Base-by-base conservation (phyloP, 2,113 vertebrate genomes). In the Stigmatopora nigra region DNA sequence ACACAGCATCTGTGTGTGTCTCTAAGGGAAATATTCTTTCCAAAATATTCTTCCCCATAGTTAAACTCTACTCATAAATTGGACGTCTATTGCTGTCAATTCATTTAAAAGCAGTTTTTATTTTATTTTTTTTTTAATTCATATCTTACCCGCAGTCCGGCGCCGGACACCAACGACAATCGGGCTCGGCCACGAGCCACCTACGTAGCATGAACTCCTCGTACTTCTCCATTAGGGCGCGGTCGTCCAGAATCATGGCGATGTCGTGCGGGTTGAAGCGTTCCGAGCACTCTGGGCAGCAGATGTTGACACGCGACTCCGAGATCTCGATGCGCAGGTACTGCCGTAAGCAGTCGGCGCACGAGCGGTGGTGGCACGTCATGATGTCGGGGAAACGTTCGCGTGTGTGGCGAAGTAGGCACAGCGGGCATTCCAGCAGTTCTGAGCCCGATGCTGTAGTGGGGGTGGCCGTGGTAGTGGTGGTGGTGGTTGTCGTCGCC, bases 201-300 rank as follows among this genome's bases (percentile, higher is more conserved):
- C 96, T 84, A 72, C 97, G 91, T 64, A 99, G 91, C 97, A 99
- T 99, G 85, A 99, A 99, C 88, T 99, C 97, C 85, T 99, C 96
- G 0, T 99, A 98, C 83, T 99, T 99, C 82, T 98, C 97, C 95
- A 98, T 98, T 84, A 99, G 90, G 71, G 92, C 84, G 57, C 93
- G 93, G 72, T 99, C 95, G 60, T 91, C 95, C 67, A 99, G 73
- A 91, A 99, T 99, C 78, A 95, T 89, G 68, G 90, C 93, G 82
- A 99, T 99, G 87, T 99, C 97, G 17, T 99, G 94, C 22, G 97
- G 96, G 80, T 98, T 98, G 89, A 96, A 98, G 46, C 95, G 92
- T 89, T 98, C 96, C 0, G 95, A 91, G 88, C 97, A 99, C 85
- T 99, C 97, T 2, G 97, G 97, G 81, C 96, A 99, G 91, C 94